A percentile compares a stretch with the other conserved stretches of the same genome.
phyloP scores from a whole-genome alignment of 1,140 invertebrate species.

The Cydia fagiglandana region DNA sequence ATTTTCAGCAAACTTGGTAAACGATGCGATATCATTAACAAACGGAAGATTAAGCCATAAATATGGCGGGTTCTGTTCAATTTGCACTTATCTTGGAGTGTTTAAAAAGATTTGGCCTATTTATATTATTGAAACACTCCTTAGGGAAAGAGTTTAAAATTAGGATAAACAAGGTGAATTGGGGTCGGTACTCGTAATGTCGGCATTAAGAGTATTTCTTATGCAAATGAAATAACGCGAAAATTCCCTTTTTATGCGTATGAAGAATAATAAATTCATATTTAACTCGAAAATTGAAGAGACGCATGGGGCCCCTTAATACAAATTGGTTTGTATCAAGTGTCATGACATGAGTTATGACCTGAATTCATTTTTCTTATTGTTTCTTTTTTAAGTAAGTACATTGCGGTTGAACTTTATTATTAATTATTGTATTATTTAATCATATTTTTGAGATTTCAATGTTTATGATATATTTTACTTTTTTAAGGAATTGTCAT shows the following conservation, averaged over 20 bases:
- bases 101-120: slow-evolving; percentile 17
- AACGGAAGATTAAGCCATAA: slow-evolving; percentile 46
- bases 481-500: no score
- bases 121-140: slow-evolving; percentile 29
- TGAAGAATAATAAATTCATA: neutral
- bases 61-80: slow-evolving; percentile 38
- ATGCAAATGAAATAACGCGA: neutral
- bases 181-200: neutral
- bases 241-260: neutral
- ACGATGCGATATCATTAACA: slow-evolving; percentile 56
- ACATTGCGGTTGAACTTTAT: neutral
- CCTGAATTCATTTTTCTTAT: neutral
- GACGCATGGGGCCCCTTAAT: neutral
- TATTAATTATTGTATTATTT: no score
- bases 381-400: neutral
- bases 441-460: no score
- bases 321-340: neutral
- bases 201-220: neutral
- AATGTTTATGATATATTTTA: no score
- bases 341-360: neutral
- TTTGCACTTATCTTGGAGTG: slow-evolving; percentile 24
- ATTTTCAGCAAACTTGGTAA: slow-evolving; percentile 50
- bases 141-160: slow-evolving; percentile 30
- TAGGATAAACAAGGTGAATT: slow-evolving; percentile 20
- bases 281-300: neutral